Percentiles rank a stretch among this genome's conserved stretches.
Evolutionary conservation across 2,797 vertebrate species (phyloP).

Genomic region (Gobio occitaniae): DNA sequence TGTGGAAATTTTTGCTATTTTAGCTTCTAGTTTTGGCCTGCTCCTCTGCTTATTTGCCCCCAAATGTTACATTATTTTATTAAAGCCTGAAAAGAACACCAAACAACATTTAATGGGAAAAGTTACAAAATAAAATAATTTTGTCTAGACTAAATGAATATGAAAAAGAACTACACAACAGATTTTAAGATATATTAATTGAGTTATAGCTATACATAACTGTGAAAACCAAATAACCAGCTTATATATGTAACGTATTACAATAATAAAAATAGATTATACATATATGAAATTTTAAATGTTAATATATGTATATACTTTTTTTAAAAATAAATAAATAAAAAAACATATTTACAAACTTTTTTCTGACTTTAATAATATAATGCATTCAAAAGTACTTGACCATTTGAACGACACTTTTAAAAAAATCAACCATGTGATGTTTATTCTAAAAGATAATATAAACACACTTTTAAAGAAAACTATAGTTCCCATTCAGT

Average conservation of each 20-base stretch:
- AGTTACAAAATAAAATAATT: background rate
- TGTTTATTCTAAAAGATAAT: background rate
- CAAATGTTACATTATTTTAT: slow-evolving; percentile 78
- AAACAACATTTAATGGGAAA: slow-evolving; percentile 76
- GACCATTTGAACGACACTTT: background rate
- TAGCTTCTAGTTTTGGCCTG: slow-evolving; percentile 77
- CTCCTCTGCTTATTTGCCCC: slow-evolving; percentile 77
- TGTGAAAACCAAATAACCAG: background rate
- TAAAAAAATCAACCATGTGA: background rate
- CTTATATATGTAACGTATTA: background rate
- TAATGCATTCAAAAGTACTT: background rate
- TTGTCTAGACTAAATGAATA: background rate
- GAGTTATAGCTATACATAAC: background rate
- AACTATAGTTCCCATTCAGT: no score
- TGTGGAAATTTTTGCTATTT: slow-evolving; percentile 79
- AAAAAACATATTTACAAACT: background rate
- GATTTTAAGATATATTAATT: background rate
- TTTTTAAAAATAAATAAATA: no score
- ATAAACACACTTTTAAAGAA: background rate
- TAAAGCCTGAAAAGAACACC: slow-evolving; percentile 77
- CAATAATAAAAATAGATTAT: background rate
- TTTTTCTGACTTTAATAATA: background rate
- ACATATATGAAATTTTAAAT: background rate
- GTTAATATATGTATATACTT: background rate
- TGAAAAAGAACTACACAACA: background rate